phyloP scores from a whole-genome alignment of 2,797 vertebrate species.

The Mormyrops boulengeri region DNA sequence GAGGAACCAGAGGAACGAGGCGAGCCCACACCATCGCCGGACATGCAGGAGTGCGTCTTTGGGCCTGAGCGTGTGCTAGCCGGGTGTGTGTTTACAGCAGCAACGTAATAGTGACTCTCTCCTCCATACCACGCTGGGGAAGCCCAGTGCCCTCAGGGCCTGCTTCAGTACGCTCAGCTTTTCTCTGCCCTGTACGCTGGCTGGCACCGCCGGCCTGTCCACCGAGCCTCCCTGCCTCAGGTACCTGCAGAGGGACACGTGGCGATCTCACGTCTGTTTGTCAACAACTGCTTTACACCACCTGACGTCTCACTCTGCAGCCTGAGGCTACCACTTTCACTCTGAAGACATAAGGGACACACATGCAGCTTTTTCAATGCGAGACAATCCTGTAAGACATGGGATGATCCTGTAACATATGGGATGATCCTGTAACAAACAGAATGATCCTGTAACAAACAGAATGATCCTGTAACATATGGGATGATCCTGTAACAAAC shows the following conservation, averaged over 20 bases:
- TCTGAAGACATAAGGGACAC: background rate
- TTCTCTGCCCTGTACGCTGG: slow-evolving; percentile 71
- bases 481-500: background rate
- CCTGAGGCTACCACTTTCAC: background rate
- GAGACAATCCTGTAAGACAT: background rate
- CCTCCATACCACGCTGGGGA: slow-evolving; percentile 74
- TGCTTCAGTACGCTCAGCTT: slow-evolving; percentile 71
- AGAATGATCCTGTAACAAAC: background rate
- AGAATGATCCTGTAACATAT: background rate
- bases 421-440: too few species aligned
- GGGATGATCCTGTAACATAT: background rate
- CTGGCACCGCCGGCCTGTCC: slow-evolving; percentile 50
- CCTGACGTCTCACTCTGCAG: background rate
- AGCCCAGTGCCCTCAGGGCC: slow-evolving; percentile 73
- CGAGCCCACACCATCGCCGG: background rate
- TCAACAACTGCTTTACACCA: background rate
- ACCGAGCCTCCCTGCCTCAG: slow-evolving; percentile 54
- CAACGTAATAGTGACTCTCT: background rate
- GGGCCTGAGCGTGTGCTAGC: background rate
- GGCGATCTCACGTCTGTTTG: background rate
- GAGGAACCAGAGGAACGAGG: background rate
- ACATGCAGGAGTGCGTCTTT: background rate
- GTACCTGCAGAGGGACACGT: slow-evolving; percentile 59
- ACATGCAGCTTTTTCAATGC: background rate
- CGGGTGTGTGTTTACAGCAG: background rate